phyloP scores from a whole-genome alignment of 2,113 vertebrate genomes.

The Lagopus leucura region DNA sequence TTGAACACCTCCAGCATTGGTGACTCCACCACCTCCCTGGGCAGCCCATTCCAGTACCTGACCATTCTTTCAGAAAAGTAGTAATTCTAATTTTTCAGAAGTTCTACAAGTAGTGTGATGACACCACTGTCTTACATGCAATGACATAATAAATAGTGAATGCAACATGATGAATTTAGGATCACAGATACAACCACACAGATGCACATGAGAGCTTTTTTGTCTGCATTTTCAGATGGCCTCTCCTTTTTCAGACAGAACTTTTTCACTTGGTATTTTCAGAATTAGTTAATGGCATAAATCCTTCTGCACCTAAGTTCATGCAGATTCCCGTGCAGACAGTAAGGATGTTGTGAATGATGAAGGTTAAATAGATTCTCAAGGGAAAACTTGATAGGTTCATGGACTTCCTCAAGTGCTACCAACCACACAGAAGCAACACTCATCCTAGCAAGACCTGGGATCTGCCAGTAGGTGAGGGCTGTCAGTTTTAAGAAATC shows the following conservation, averaged over 20 bases:
- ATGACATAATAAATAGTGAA: not conserved
- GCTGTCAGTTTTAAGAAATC: not conserved
- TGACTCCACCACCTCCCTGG: too few species aligned
- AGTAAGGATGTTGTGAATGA: not conserved
- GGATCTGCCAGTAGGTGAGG: not conserved
- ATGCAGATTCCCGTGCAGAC: not conserved
- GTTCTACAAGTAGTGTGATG: not conserved
- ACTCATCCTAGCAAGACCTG: not conserved
- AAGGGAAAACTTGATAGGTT: too few species aligned
- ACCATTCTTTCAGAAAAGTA: too few species aligned
- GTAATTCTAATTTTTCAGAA: not conserved
- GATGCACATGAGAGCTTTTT: not conserved
- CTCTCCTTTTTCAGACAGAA: not conserved
- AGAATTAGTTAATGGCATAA: not conserved
- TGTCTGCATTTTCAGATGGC: not conserved
- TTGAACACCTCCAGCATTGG: too few species aligned
- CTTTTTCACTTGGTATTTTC: not conserved
- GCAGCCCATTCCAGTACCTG: too few species aligned
- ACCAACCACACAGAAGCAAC: not conserved
- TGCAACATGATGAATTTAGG: not conserved
- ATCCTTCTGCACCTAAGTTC: not conserved
- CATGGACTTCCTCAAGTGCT: not conserved
- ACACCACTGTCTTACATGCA: not conserved
- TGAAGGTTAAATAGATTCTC: too few species aligned
- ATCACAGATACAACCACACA: not conserved